phyloP scores from a whole-genome alignment of 2,888 invertebrate species.

The Andrena camellia region DNA sequence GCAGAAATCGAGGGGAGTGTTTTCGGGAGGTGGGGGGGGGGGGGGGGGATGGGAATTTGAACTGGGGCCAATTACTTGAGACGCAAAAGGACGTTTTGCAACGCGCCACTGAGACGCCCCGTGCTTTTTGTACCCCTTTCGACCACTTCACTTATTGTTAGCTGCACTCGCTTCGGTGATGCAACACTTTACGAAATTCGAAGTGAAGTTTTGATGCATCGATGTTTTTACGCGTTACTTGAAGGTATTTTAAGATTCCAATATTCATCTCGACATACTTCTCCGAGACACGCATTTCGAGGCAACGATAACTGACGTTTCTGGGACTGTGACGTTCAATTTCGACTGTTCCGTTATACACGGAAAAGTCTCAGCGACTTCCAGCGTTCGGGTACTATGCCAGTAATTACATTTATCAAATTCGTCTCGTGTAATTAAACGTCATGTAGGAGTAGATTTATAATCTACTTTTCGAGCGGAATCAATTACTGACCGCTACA shows the following conservation, averaged over 20 bases:
- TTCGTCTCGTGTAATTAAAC: not conserved
- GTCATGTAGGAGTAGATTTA: not conserved
- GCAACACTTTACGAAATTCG: not conserved
- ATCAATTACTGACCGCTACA: not conserved
- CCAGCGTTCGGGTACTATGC: not conserved
- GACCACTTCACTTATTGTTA: not conserved
- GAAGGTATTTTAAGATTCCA: no score
- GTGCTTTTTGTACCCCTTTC: not conserved
- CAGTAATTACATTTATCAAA: constrained; percentile 2
- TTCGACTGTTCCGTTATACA: not conserved
- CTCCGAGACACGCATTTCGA: not conserved
- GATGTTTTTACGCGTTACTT: not conserved
- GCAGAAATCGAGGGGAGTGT: not conserved
- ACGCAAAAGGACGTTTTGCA: not conserved
- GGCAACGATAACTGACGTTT: not conserved
- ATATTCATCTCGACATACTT: not conserved
- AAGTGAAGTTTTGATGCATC: constrained; percentile 7
- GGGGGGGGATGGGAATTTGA: not conserved
- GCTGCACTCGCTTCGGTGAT: not conserved
- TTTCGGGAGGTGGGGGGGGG: no score
- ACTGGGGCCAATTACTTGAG: constrained; percentile 9
- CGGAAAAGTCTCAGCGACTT: not conserved
- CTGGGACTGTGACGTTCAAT: not conserved
- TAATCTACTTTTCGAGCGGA: not conserved
- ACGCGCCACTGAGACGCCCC: constrained; percentile 14